Evolutionary conservation across 2,888 invertebrate genomes (phyloP), one percentile per base, ranked within the genome.

Genomic region (Hirtodrosophila histrioides): DNA sequence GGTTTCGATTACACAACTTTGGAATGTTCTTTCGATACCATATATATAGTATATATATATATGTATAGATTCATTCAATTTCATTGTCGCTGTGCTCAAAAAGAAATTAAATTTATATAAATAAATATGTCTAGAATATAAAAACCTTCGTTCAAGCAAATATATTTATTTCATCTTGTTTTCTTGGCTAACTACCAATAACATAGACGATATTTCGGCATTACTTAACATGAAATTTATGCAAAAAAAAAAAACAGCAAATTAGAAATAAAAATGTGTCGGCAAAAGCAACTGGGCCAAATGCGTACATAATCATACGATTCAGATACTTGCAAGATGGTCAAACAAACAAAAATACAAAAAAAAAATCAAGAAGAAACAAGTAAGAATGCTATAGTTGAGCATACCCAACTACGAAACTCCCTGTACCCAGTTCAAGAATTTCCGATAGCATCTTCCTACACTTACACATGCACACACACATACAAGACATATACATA

Each of bases 131-230:
- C 29, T 75, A 31, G 8, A 31, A 31, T 31, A 64, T 64, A 49
- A 50, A 55, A 73, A 75, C 76, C 76, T 74, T 75, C 60, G 41
- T n/a, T 53, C 29, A 27, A 40, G 45, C 72, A 17, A 17, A 17
- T 17, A 31, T 24, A 39, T 39, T 45, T 46, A 36, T 37, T 23
- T n/a, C 24, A 49, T 39, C 11, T 36, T 40, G 31, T 41, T 74
- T 85, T 86, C 65, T 81, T 81, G 80, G 80, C 80, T 54, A 83
- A 83, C 86, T 73, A 86, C 80, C 86, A 81, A 74, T 6, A 65
- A 49, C 78, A 71, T 78, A 57, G 66, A 64, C 66, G 63, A 58
- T 60, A 46, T 66, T 81, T 69, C 69, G 43, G 63, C 86, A 86
- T 81, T 81, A 81, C 86, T 81, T 75, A 83, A 81, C 76, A 73